Conservation (phyloP, 2,113 vertebrate species). For the Petrocephalus zakoni region DNA sequence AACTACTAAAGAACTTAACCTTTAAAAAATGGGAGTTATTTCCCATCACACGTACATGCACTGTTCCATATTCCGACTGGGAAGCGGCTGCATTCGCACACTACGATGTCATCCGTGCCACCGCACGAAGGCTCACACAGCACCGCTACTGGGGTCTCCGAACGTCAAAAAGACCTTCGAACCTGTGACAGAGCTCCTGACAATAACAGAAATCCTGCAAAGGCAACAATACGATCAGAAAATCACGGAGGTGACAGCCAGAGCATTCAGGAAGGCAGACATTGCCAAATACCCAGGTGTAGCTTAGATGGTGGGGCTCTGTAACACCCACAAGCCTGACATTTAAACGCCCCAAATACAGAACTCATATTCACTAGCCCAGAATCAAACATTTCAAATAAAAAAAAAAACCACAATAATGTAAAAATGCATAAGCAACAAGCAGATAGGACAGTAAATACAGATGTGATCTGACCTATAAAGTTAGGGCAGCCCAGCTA, state of each 20-base stretch:
- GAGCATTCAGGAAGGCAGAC: neutral
- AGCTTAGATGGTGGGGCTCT: neutral
- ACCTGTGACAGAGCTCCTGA: neutral
- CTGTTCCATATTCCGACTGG: neutral
- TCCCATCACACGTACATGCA: neutral
- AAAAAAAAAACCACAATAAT: neutral
- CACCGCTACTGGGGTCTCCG: neutral
- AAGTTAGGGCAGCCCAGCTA: neutral
- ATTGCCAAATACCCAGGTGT: neutral
- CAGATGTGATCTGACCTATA: neutral
- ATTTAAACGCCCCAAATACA: neutral
- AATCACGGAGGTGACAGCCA: neutral
- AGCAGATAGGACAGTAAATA: neutral
- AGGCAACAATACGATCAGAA: neutral
- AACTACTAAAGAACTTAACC: neutral
- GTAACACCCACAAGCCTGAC: neutral
- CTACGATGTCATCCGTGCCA: neutral
- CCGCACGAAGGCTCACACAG: neutral
- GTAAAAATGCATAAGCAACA: neutral
- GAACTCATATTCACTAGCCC: neutral
- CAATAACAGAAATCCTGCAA: neutral
- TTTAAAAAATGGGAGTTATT: neutral
- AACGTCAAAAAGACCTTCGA: neutral
- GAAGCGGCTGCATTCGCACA: neutral
- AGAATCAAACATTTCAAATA: neutral